Percentiles rank a stretch among this genome's conserved stretches.
phyloP scores from a whole-genome alignment of 2,797 vertebrate genomes.

The Helicolenus hilgendorfi region DNA sequence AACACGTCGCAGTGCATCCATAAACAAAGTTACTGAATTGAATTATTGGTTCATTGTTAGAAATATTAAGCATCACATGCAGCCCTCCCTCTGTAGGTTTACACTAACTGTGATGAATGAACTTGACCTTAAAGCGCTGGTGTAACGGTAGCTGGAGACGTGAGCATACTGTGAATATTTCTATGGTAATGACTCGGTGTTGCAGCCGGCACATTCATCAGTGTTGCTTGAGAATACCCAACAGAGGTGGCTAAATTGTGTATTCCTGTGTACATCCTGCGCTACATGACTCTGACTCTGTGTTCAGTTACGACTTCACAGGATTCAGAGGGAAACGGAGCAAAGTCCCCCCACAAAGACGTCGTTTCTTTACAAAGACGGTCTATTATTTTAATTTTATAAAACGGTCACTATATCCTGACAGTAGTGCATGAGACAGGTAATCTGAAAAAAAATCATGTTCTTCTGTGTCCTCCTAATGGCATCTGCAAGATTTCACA shows the following conservation, averaged over 20 bases:
- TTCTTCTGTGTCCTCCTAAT: too few relatives aligned
- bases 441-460: too few relatives aligned
- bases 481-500: too few relatives aligned
- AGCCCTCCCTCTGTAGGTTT: neutral
- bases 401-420: too few relatives aligned
- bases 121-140: slow-evolving; percentile 29
- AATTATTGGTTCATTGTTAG: neutral
- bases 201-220: slow-evolving; percentile 42
- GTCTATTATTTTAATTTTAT: slow-evolving; percentile 5
- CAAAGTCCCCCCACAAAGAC: neutral
- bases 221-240: slow-evolving; percentile 15
- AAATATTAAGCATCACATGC: neutral
- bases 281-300: neutral
- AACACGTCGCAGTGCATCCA: neutral
- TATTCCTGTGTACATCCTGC: neutral
- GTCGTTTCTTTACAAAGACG: neutral
- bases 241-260: neutral
- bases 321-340: neutral
- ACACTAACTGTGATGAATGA: slow-evolving; percentile 44
- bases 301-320: neutral
- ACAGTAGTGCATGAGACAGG: fast-evolving
- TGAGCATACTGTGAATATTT: slow-evolving; percentile 22
- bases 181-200: slow-evolving; percentile 25
- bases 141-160: neutral
- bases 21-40: neutral